phyloP scores from a whole-genome alignment of 1,140 invertebrate genomes.

The Eriocheir sinensis region DNA sequence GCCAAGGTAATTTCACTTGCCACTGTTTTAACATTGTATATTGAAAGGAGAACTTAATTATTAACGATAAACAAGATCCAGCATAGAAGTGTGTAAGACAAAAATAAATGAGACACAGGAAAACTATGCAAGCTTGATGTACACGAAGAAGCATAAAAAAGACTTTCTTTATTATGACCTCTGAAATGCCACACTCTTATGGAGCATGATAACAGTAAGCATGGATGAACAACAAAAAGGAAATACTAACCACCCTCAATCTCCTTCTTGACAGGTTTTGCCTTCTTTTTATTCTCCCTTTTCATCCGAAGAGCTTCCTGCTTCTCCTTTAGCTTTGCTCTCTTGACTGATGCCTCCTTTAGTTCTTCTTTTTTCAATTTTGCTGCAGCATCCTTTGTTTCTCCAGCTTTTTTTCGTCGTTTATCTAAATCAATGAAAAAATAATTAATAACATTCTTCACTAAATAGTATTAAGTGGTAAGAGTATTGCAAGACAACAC shows the following conservation, averaged over 20 bases:
- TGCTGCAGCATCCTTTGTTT: constrained; percentile 50
- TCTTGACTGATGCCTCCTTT: constrained; percentile 63
- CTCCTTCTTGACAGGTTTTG: constrained; percentile 58
- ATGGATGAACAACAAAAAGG: too few relatives aligned
- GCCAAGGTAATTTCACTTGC: too few relatives aligned
- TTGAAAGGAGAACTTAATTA: too few relatives aligned
- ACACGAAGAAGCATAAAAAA: too few relatives aligned
- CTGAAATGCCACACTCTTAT: too few relatives aligned
- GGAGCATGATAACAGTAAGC: too few relatives aligned
- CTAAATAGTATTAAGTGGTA: too few relatives aligned
- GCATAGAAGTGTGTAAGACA: not conserved
- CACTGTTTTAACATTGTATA: too few relatives aligned
- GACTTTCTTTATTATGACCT: too few relatives aligned
- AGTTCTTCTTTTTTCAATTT: constrained; percentile 65
- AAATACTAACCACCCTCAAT: constrained; percentile 62
- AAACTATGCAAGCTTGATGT: not conserved
- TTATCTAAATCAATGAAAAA: constrained; percentile 52
- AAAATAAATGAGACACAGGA: constrained; percentile 8
- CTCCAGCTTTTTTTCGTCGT: constrained; percentile 62
- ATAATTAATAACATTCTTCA: too few relatives aligned
- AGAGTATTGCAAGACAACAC: too few relatives aligned
- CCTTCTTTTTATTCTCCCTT: constrained; percentile 66
- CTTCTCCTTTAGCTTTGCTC: constrained; percentile 68
- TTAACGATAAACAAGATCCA: too few relatives aligned
- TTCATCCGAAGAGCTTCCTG: constrained; percentile 63